Percentiles rank a stretch among this genome's conserved stretches.
These are phyloP conservation scores for Muscidifurax raptorellus DNA, from an alignment of 1,140 invertebrate species.

Conservation along the genomic window DNA sequence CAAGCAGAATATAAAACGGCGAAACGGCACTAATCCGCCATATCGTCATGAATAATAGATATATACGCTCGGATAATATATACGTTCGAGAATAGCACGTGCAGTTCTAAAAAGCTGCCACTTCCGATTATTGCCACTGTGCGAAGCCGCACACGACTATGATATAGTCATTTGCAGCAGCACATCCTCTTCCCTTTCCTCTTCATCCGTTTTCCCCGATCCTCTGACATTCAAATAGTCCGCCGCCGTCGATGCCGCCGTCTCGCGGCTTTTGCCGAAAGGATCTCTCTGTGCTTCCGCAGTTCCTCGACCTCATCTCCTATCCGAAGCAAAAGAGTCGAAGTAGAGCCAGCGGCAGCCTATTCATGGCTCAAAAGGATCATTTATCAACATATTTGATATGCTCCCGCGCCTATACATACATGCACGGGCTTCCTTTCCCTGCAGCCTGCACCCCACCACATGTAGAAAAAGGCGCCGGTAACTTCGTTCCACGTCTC, in stretches of 20 bases:
- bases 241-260: constrained; percentile 52
- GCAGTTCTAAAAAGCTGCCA: constrained; percentile 34
- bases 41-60: constrained; percentile 46
- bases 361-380: constrained; percentile 73
- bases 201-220: constrained; percentile 30
- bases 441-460: too few species aligned
- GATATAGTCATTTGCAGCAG: constrained; percentile 12
- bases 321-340: constrained; percentile 8
- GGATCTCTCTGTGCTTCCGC: background rate
- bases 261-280: constrained; percentile 57
- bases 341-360: constrained; percentile 57
- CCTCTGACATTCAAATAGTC: constrained; percentile 73
- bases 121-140: constrained; percentile 26
- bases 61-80: background rate
- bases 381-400: constrained; percentile 77
- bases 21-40: constrained; percentile 37
- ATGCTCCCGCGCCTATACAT: constrained; percentile 66
- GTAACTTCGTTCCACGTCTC: constrained; percentile 40
- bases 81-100: background rate
- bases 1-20: background rate
- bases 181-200: constrained; percentile 18
- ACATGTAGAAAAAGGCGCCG: constrained; percentile 34
- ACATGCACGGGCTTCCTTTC: constrained; percentile 10
- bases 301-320: background rate
- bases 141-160: background rate